Percentiles rank a stretch among this genome's conserved stretches.
phyloP scores from a whole-genome alignment of 2,888 invertebrate species.

The Chloromyia formosa region DNA sequence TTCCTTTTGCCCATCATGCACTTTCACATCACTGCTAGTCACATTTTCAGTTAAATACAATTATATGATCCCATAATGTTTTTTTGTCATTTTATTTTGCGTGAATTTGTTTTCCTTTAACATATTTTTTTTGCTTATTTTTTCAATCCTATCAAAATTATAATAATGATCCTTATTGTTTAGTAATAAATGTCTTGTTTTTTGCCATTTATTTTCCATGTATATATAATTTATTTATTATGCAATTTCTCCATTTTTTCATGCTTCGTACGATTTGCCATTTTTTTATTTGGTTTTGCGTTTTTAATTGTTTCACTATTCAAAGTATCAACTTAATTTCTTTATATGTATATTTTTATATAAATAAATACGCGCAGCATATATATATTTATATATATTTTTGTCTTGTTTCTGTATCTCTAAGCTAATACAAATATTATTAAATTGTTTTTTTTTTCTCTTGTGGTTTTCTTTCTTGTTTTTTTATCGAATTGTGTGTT shows the following conservation, averaged over 20 bases:
- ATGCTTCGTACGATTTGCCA: too few relatives aligned
- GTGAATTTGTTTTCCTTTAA: too few relatives aligned
- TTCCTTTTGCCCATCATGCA: too few relatives aligned
- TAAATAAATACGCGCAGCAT: conserved; percentile 43
- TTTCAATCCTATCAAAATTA: not conserved
- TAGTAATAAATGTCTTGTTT: conserved; percentile 29
- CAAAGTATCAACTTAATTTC: conserved; percentile 9
- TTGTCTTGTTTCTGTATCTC: too few relatives aligned
- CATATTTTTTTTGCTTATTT: too few relatives aligned
- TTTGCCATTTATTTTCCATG: conserved; percentile 11
- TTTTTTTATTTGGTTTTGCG: conserved; percentile 1
- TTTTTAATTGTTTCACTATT: conserved; percentile 2
- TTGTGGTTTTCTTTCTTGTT: not conserved
- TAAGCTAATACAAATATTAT: conserved; percentile 42
- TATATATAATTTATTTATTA: too few relatives aligned
- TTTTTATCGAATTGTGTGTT: not conserved
- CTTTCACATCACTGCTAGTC: not conserved
- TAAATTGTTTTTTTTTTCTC: conserved; percentile 25
- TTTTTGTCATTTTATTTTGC: too few relatives aligned
- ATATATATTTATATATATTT: too few relatives aligned
- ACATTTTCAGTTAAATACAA: conserved; percentile 27
- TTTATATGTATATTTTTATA: conserved; percentile 41
- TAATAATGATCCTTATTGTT: conserved; percentile 22
- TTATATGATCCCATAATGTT: conserved; percentile 22
- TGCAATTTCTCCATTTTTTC: too few relatives aligned